Percentiles rank a stretch among this genome's conserved stretches.
Evolutionary conservation across 2,888 invertebrate genomes (phyloP).

Genomic region (Syrphus vitripennis): DNA sequence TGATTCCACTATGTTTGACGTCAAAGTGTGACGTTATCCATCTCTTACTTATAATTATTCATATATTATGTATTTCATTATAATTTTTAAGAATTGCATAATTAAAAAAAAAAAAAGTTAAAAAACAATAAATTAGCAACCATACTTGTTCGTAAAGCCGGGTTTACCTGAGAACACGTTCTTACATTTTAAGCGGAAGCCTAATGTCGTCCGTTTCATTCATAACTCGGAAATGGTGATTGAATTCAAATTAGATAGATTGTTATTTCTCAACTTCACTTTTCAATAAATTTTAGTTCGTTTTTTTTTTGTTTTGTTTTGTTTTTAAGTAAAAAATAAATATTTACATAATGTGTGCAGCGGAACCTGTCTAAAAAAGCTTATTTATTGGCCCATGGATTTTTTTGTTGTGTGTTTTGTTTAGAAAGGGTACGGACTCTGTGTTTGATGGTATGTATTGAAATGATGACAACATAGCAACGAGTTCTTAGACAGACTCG

Average conservation of each 20-base stretch:
- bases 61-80: background rate
- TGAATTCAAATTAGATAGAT: slow-evolving; percentile 1
- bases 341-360: background rate
- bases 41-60: background rate
- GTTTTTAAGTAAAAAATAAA: background rate
- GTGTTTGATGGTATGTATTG: background rate
- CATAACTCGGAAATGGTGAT: slow-evolving; percentile 55
- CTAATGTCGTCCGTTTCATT: slow-evolving; percentile 40
- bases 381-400: slow-evolving; percentile 40
- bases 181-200: slow-evolving; percentile 17
- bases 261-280: background rate
- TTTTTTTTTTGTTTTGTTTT: background rate
- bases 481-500: slow-evolving; percentile 39
- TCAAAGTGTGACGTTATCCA: background rate
- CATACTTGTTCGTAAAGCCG: background rate
- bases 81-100: background rate
- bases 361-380: slow-evolving; percentile 36
- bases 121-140: background rate
- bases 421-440: background rate
- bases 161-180: background rate
- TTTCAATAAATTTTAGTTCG: background rate
- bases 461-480: slow-evolving; percentile 44
- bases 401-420: background rate
- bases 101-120: background rate
- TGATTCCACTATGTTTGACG: background rate